Percentiles rank a stretch among this genome's conserved stretches.
Conservation (phyloP, 2,797 vertebrate species). For the Bovichtus variegatus region DNA sequence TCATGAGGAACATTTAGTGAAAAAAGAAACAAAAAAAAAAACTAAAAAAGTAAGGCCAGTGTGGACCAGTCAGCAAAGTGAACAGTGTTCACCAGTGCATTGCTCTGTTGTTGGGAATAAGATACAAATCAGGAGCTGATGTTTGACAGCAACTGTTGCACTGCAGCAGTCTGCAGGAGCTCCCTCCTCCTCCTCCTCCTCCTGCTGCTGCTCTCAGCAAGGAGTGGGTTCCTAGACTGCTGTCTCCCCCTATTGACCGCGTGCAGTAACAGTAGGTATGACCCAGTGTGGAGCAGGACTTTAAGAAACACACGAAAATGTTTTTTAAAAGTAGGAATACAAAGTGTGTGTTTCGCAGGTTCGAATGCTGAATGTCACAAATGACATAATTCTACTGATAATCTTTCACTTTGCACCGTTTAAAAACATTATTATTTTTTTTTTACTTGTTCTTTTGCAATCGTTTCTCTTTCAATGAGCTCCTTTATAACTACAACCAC, state of each 20-base stretch:
- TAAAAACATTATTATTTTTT: too few relatives aligned
- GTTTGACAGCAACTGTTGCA: conserved; percentile 69
- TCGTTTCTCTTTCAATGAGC: neutral
- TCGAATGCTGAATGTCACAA: too few relatives aligned
- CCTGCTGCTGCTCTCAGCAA: conserved; percentile 2
- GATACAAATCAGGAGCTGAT: conserved; percentile 69
- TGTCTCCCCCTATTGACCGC: conserved; percentile 84
- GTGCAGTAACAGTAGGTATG: conserved; percentile 23
- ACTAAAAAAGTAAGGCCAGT: neutral
- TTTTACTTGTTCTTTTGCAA: neutral
- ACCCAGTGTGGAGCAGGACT: neutral
- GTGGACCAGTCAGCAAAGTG: conserved; percentile 51
- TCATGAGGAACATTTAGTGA: conserved; percentile 38
- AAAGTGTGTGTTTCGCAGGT: neutral
- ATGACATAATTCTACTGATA: neutral
- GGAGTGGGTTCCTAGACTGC: conserved; percentile 71
- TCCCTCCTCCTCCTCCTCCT: neutral
- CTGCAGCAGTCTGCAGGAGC: conserved; percentile 42
- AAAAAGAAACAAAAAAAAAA: too few relatives aligned
- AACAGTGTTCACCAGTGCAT: conserved; percentile 50
- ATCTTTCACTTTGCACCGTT: too few relatives aligned
- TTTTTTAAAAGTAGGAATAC: neutral
- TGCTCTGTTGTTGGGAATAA: conserved; percentile 62
- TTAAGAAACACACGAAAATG: conserved; percentile 9
- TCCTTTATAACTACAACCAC: neutral